These are phyloP conservation scores for Sorex araneus DNA, from an alignment of 2,113 vertebrate genomes.

Conservation along the genomic window DNA sequence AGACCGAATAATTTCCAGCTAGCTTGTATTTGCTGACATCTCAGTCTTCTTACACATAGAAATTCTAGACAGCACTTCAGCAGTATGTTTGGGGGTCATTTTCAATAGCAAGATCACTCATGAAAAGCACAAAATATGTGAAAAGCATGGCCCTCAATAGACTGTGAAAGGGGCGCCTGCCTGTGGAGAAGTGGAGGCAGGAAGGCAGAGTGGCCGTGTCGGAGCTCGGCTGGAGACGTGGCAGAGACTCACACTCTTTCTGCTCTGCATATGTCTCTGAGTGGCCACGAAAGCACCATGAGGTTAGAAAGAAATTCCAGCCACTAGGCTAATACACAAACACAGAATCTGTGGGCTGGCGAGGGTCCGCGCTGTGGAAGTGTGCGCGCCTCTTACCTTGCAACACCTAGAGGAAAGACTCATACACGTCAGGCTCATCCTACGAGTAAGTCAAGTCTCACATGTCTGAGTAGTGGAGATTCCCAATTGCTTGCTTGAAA, in stretches of 20 bases:
- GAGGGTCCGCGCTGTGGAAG: not conserved
- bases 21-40: not conserved
- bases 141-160: not conserved
- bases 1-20: not conserved
- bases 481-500: not conserved
- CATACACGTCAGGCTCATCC: not conserved
- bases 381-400: not conserved
- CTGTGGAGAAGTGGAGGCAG: not conserved
- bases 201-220: not conserved
- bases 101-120: not conserved
- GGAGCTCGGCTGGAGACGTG: not conserved
- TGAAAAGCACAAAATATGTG: not conserved
- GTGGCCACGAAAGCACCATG: not conserved
- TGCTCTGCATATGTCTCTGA: not conserved
- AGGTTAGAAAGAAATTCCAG: not conserved
- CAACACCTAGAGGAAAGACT: not conserved
- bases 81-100: not conserved
- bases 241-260: not conserved
- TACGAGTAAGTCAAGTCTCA: not conserved
- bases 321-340: not conserved
- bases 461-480: too few species aligned
- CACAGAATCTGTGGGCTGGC: not conserved
- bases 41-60: not conserved
- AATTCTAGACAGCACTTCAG: not conserved
- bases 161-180: not conserved